phyloP scores from a whole-genome alignment of 1,140 invertebrate species.

The Druon quercuslanigerum region DNA sequence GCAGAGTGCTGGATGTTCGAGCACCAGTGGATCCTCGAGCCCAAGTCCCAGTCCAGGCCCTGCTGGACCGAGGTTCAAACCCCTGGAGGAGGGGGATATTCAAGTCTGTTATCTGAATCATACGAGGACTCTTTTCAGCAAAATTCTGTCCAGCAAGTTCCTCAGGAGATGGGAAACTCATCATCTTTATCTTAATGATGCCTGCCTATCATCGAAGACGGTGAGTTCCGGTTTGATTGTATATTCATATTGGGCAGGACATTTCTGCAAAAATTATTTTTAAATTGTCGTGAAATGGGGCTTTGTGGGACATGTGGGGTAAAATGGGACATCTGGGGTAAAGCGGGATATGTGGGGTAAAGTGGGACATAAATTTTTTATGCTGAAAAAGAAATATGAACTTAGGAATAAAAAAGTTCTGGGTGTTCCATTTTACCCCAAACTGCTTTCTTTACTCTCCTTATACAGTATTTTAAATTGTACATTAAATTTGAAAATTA shows the following conservation, averaged over 20 bases:
- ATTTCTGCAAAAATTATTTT: no score
- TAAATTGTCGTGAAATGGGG: no score
- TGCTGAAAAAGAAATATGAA: no score
- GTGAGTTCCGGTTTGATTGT: conserved; percentile 76
- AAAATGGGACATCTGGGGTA: no score
- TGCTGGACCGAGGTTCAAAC: conserved; percentile 83
- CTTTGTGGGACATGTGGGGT: no score
- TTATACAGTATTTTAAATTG: no score
- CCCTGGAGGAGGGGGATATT: conserved; percentile 85
- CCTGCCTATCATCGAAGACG: conserved; percentile 85
- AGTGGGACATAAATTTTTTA: no score
- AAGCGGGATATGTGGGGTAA: no score
- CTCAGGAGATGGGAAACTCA: conserved; percentile 88
- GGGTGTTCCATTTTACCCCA: no score
- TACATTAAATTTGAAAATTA: no score
- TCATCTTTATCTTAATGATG: conserved; percentile 82
- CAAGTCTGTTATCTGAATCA: conserved; percentile 88
- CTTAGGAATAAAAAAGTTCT: no score
- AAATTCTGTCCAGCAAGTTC: conserved; percentile 88
- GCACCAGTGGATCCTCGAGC: conserved; percentile 65
- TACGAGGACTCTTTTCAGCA: conserved; percentile 86
- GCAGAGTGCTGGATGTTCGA: conserved; percentile 65
- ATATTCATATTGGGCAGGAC: neutral
- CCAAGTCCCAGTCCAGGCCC: conserved; percentile 74
- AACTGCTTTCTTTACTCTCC: no score